Evolutionary conservation across 2,888 invertebrate genomes (phyloP).

Genomic region (Sympetrum striolatum): DNA sequence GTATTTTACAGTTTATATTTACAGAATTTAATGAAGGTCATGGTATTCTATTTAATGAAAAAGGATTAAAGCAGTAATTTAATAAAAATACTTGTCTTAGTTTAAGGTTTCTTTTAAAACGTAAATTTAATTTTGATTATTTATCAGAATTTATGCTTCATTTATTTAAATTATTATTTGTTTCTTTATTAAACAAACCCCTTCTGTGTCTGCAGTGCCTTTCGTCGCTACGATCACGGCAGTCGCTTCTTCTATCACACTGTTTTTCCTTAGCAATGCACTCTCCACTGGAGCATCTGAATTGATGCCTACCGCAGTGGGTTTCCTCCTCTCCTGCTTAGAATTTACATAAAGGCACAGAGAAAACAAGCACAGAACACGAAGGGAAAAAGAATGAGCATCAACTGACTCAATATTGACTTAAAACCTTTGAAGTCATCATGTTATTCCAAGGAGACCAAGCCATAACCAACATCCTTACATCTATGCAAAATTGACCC

Average conservation of each 20-base stretch:
- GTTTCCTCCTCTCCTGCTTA: background rate
- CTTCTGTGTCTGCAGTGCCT: slow-evolving; percentile 64
- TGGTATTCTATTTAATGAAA: background rate
- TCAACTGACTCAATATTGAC: background rate
- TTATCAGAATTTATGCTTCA: slow-evolving; percentile 44
- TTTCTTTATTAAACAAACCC: slow-evolving; percentile 57
- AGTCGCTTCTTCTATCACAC: slow-evolving; percentile 70
- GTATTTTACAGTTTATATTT: background rate
- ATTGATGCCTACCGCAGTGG: slow-evolving; percentile 51
- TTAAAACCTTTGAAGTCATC: background rate
- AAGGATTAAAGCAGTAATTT: background rate
- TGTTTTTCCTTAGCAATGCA: slow-evolving; percentile 66
- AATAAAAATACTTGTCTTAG: background rate
- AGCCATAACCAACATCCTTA: no score
- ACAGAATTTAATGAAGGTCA: background rate
- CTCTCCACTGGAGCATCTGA: slow-evolving; percentile 66
- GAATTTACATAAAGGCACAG: slow-evolving; percentile 14
- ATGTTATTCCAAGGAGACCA: background rate
- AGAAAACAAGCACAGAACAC: slow-evolving; percentile 12
- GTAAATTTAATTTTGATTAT: background rate
- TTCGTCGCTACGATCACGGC: slow-evolving; percentile 71
- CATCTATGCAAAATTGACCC: no score
- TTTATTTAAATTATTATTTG: slow-evolving; percentile 58
- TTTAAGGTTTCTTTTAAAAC: background rate
- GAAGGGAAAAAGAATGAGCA: background rate